A percentile compares a stretch with the other conserved stretches of the same genome.
Evolutionary conservation across 2,113 vertebrate genomes (phyloP).

Genomic region (Cercopithecus mona): DNA sequence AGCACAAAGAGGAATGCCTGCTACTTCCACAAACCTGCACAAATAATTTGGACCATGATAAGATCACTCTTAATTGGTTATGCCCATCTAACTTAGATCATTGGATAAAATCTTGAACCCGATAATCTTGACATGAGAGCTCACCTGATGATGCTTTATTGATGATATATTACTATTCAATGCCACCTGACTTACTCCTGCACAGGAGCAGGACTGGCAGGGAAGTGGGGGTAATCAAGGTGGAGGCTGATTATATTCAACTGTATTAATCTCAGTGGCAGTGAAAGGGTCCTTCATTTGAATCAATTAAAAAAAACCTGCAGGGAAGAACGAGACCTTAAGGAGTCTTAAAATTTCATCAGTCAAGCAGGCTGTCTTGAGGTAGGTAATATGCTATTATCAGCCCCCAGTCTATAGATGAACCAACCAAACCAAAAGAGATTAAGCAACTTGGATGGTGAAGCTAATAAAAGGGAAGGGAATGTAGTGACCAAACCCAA

Average conservation of each 20-base stretch:
- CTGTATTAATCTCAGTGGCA: neutral
- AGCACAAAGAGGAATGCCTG: neutral
- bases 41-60: neutral
- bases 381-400: neutral
- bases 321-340: slow-evolving; percentile 20
- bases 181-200: neutral
- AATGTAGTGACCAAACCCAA: neutral
- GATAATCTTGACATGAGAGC: neutral
- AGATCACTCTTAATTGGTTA: neutral
- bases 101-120: neutral
- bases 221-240: neutral
- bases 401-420: neutral
- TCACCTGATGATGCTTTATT: neutral
- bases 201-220: neutral
- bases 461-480: neutral
- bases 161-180: neutral
- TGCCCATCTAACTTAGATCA: neutral
- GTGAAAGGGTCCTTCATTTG: neutral
- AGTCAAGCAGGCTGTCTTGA: neutral
- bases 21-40: neutral
- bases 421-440: neutral
- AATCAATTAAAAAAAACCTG: neutral
- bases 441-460: slow-evolving; percentile 5
- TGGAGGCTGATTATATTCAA: neutral
- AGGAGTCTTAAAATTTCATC: neutral